Base-by-base conservation (phyloP, 1,140 invertebrate genomes). In the Planococcus citri region DNA sequence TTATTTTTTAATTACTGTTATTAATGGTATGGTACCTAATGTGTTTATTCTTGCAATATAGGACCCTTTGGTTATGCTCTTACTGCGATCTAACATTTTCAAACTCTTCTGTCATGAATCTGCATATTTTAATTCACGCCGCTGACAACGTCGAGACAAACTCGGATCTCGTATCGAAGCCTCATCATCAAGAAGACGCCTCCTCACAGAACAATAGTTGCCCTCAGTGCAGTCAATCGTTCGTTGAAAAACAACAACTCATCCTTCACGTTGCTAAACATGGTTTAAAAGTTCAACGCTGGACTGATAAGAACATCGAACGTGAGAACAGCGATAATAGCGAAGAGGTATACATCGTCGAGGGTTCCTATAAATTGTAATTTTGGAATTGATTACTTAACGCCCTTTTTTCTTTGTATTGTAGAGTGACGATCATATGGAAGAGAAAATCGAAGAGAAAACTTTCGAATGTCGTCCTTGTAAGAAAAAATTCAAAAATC, bases 21-120 rank as follows among this genome's bases (percentile, higher is more conserved):
- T n/a, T n/a, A n/a, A n/a, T n/a, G n/a, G n/a, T n/a, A n/a, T n/a
- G n/a, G n/a, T n/a, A n/a, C n/a, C n/a, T n/a, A n/a, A n/a, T n/a
- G n/a, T n/a, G n/a, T n/a, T n/a, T n/a, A n/a, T n/a, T n/a, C n/a
- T n/a, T n/a, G n/a, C n/a, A n/a, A 1, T 14, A 3, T 70, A 68
- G 41, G 37, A 71, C 69, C 27, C 20, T 83, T 29, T 85, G 82
- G 81, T 79, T 80, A 72, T 86, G 85, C 75, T 78, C 76, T 1
- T 78, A 81, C 69, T 86, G 85, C 75, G 77, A 80, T 70, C 75
- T 85, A 60, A 79, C 79, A 14, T 87, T 87, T 75, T 78, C 79
- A 70, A 83, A 82, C 73, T 73, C 80, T 1, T 78, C 77, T 17
- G 72, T 85, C 2, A 77, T 86, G 0, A 83, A 83, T 74, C 73